A percentile compares a stretch with the other conserved stretches of the same genome.
phyloP scores from a whole-genome alignment of 2,797 vertebrate genomes.

The Bucorvus abyssinicus region DNA sequence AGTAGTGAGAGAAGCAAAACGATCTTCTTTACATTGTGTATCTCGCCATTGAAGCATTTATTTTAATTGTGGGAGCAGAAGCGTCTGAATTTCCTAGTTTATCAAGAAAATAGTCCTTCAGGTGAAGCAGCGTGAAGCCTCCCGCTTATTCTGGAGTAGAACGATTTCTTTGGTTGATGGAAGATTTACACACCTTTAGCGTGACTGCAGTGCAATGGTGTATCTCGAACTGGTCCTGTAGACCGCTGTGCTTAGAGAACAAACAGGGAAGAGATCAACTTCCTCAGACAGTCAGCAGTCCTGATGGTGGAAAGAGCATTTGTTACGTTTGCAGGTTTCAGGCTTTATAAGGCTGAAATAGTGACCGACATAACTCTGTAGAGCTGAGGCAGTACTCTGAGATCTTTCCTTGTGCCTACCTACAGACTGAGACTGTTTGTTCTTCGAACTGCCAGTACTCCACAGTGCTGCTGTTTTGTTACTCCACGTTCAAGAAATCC shows the following conservation, averaged over 20 bases:
- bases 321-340: neutral
- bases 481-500: neutral
- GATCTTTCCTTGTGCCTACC: neutral
- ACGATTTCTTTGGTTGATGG: neutral
- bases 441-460: neutral
- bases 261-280: neutral
- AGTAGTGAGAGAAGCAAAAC: neutral
- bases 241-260: neutral
- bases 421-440: neutral
- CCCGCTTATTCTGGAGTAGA: fast-evolving
- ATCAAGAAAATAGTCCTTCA: neutral
- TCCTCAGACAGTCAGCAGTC: neutral
- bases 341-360: neutral
- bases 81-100: neutral
- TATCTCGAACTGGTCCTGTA: neutral
- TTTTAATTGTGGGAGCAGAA: neutral
- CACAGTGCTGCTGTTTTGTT: neutral
- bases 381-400: neutral
- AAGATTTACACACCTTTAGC: neutral
- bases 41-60: neutral
- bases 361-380: neutral
- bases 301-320: neutral
- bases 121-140: neutral
- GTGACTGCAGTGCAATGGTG: neutral
- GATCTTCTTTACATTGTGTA: neutral